Base-by-base conservation (phyloP, 2,113 vertebrate species). In the Speoplatyrhinus poulsoni region DNA sequence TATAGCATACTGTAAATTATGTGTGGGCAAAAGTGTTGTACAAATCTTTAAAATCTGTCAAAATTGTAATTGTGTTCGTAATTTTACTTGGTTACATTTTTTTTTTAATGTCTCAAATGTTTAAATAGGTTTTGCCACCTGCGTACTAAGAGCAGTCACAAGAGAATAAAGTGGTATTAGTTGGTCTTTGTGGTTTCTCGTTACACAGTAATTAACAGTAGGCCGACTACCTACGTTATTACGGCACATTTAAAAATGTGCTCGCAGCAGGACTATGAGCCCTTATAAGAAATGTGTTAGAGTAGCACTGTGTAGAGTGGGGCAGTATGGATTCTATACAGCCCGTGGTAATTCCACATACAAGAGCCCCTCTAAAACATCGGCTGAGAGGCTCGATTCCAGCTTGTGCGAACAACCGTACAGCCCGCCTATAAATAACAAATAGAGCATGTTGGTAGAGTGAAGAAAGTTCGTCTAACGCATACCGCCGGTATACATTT, bases 261-360 rank as follows among this genome's bases (percentile, higher is more conserved):
- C 71, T 81, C 82, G 80, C 81, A 62, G 78, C 46, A 78, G 82
- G 75, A 72, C 81, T 70, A 3, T 69, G 69, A 8, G 56, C 6
- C 10, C 1, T 70, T 55, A 68, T 77, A 72, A 79, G 78, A 79
- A 52, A 78, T 77, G 83, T 67, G 75, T 70, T 73, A 80, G 63
- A 53, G 55, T 17, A 57, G 71, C 71, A 64, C 61, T 26, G 77
- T 76, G 76, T 78, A 67, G 62, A 69, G 73, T 55, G 78, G 82
- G 79, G 49, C 79, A 74, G 72, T 88, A 88, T 91, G 75, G 88
- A 85, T 78, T 88, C 82, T 67, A 84, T 90, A 88, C 79, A 77
- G 85, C 57, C 79, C 59, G 46, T 78, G 80, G 74, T 86, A 77
- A 77, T 75, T 88, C 65, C 67, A 84, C 81, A 66, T 72, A 55